phyloP scores from a whole-genome alignment of 2,888 invertebrate species.

The Leptinotarsa haldemani region DNA sequence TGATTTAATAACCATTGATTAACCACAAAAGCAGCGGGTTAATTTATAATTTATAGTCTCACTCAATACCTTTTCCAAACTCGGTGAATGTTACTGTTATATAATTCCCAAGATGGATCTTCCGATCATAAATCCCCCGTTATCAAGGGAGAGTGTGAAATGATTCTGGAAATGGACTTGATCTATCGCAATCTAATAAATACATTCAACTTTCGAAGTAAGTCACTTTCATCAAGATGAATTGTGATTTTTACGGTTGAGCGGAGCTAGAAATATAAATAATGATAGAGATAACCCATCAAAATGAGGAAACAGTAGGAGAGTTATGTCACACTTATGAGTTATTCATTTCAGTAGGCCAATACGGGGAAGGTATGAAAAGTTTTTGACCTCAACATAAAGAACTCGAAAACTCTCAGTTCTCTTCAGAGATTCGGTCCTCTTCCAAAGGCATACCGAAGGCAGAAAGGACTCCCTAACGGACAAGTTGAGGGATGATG shows the following conservation, averaged over 20 bases:
- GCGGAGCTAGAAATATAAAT: background rate
- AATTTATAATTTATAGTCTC: background rate
- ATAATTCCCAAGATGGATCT: slow-evolving; percentile 1
- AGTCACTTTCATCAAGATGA: slow-evolving; percentile 13
- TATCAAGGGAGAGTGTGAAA: slow-evolving; percentile 15
- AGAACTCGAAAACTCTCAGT: no score
- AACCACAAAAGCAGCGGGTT: background rate
- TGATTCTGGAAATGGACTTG: background rate
- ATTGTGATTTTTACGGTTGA: slow-evolving; percentile 12
- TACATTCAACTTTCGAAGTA: slow-evolving; percentile 12
- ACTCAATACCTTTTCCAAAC: background rate
- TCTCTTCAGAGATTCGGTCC: no score
- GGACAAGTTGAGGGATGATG: no score
- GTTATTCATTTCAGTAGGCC: background rate
- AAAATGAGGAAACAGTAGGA: slow-evolving; percentile 7
- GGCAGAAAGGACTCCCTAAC: no score
- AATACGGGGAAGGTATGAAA: no score
- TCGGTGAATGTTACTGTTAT: slow-evolving; percentile 3
- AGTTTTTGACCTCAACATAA: no score
- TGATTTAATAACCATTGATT: background rate
- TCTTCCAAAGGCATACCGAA: no score
- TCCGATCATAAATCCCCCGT: background rate
- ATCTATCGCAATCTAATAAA: slow-evolving; percentile 9
- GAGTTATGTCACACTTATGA: background rate
- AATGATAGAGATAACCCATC: background rate